phyloP scores from a whole-genome alignment of 1,140 invertebrate species.

The Drosophila teissieri region DNA sequence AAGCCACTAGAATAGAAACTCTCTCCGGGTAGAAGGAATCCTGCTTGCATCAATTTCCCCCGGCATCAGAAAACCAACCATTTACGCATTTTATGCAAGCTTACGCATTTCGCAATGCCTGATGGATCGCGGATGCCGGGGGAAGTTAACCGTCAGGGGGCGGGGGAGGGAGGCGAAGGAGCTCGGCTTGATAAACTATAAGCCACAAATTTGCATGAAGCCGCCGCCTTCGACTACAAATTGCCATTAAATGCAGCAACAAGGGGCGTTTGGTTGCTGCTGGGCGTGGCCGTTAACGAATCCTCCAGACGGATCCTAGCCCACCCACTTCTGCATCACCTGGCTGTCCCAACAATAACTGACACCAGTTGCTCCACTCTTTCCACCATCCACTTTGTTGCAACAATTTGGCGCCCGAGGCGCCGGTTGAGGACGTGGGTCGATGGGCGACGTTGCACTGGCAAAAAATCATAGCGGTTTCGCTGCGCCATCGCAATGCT shows the following conservation, averaged over 20 bases:
- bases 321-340: conserved; percentile 18
- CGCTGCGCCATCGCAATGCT: not conserved
- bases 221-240: conserved; percentile 71
- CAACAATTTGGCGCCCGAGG: conserved; percentile 74
- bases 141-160: conserved; percentile 20
- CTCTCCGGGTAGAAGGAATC: not conserved
- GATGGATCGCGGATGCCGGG: conserved; percentile 26
- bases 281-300: conserved; percentile 55
- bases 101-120: conserved; percentile 68
- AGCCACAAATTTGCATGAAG: conserved; percentile 80
- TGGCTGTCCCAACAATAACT: conserved; percentile 72
- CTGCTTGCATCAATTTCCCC: not conserved
- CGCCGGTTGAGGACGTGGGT: conserved; percentile 36
- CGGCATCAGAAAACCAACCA: conserved; percentile 23
- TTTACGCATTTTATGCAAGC: conserved; percentile 72
- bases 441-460: conserved; percentile 11
- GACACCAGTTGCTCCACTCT: conserved; percentile 71
- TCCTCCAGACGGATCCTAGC: conserved; percentile 23
- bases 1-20: conserved; percentile 63
- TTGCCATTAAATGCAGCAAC: conserved; percentile 74
- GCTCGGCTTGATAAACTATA: conserved; percentile 75
- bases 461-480: not conserved
- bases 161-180: conserved; percentile 27
- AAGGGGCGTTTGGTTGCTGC: conserved; percentile 14
- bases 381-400: conserved; percentile 68